Conservation (phyloP, 53 echinoderm and acorn worm species). For the Apostichopus leukothele region DNA sequence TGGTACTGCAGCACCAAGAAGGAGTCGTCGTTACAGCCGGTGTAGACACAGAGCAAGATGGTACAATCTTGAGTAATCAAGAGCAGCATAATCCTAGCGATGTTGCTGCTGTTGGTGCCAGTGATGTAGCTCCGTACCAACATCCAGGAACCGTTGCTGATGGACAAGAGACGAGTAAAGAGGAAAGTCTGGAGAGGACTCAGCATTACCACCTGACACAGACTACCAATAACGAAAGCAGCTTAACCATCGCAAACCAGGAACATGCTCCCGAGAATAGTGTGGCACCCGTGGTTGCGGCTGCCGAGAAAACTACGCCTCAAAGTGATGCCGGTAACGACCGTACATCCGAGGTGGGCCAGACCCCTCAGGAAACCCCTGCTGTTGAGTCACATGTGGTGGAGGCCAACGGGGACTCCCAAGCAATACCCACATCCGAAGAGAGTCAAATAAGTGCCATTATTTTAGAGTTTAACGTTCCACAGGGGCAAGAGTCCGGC, state of each 20-base stretch:
- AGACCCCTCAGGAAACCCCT: neutral
- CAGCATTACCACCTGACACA: neutral
- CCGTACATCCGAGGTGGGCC: neutral
- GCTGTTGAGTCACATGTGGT: neutral
- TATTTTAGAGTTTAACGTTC: conserved; percentile 20
- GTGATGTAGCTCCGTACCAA: neutral
- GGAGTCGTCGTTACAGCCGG: neutral
- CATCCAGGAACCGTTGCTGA: neutral
- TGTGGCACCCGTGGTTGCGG: neutral
- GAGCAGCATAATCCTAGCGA: neutral
- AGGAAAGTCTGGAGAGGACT: neutral
- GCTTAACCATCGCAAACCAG: neutral
- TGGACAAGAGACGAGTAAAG: neutral
- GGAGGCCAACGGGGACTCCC: neutral
- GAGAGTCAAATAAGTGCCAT: conserved; percentile 39
- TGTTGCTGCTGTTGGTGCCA: neutral
- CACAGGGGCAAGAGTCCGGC: neutral
- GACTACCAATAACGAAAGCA: neutral
- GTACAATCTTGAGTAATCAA: neutral
- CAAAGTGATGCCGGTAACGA: neutral
- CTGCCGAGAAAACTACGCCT: neutral
- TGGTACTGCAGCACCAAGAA: neutral
- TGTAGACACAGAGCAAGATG: neutral
- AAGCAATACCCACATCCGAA: neutral
- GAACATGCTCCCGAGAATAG: neutral